Evolutionary conservation across 2,113 vertebrate species (phyloP).

Genomic region (Dipodomys merriami): DNA sequence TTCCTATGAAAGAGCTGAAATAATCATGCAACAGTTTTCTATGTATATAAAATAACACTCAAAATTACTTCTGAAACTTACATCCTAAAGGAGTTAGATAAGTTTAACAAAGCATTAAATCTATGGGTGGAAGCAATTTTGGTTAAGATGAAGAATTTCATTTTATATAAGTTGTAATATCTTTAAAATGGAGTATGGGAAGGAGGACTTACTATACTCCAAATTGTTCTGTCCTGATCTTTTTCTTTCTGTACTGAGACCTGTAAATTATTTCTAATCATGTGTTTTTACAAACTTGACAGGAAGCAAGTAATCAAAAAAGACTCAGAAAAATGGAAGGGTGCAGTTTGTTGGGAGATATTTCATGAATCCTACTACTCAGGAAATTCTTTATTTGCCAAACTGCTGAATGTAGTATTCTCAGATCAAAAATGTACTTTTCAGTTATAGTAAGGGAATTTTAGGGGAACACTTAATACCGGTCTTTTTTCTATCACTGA

Average conservation of each 20-base stretch:
- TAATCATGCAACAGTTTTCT: background rate
- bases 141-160: background rate
- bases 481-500: background rate
- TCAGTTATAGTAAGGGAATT: background rate
- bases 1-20: background rate
- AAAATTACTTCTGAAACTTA: background rate
- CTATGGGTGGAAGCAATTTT: background rate
- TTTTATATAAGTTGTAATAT: background rate
- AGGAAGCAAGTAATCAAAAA: background rate
- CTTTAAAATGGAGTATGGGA: background rate
- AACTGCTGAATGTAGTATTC: background rate
- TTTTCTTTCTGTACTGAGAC: slow-evolving; percentile 2
- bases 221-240: background rate
- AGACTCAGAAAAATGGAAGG: background rate
- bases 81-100: background rate
- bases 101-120: background rate
- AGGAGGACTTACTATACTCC: background rate
- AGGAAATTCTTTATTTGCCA: background rate
- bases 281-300: background rate
- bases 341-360: background rate
- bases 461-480: background rate
- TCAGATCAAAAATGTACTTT: background rate
- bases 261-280: background rate
- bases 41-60: background rate
- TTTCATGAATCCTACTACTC: background rate